Conservation (phyloP, 2,888 invertebrate species). For the Hypercompe scribonia region DNA sequence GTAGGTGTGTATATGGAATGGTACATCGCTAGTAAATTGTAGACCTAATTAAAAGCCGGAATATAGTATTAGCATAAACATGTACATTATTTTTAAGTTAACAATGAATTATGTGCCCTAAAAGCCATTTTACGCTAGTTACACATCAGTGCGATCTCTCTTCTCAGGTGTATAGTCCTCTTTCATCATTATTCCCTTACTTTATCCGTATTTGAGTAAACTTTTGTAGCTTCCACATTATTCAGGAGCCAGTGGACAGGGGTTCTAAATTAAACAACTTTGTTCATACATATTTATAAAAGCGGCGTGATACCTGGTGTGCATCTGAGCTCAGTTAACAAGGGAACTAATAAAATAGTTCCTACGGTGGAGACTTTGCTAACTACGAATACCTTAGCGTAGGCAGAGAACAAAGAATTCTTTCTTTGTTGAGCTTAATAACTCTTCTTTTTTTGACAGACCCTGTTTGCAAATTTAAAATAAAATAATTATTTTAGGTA, state of each 20-base stretch:
- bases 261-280: constrained; percentile 58
- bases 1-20: too few species aligned
- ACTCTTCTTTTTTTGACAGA: neutral
- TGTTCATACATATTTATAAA: constrained; percentile 58
- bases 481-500: too few species aligned
- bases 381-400: neutral
- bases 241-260: constrained; percentile 43
- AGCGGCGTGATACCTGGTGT: constrained; percentile 32
- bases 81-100: too few species aligned
- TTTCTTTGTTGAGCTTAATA: neutral
- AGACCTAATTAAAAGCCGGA: too few species aligned
- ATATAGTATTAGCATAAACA: too few species aligned
- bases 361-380: constrained; percentile 20
- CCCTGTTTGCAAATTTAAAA: too few species aligned
- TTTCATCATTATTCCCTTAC: neutral
- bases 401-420: neutral
- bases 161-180: neutral
- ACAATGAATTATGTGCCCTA: neutral
- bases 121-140: neutral
- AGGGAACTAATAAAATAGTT: constrained; percentile 49
- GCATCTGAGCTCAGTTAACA: constrained; percentile 39
- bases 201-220: constrained; percentile 15
- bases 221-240: constrained; percentile 44
- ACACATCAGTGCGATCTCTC: neutral
- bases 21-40: too few species aligned